These are phyloP conservation scores for Drosophila tristis DNA, from an alignment of 1,140 invertebrate genomes.

Conservation along the genomic window DNA sequence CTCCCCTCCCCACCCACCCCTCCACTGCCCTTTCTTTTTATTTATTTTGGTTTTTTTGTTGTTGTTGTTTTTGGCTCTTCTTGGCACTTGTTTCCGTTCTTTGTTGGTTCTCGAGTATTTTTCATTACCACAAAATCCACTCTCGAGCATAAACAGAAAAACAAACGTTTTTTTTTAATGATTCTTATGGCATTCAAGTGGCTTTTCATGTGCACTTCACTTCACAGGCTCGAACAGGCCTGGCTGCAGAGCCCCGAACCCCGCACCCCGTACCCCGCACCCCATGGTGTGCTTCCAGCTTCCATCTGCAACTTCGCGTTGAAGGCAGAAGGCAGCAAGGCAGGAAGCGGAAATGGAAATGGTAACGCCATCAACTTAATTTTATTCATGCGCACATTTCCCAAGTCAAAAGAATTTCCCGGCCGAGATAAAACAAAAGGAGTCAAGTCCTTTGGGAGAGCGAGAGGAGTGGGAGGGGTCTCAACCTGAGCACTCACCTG, in stretches of 20 bases:
- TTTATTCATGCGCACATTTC: slow-evolving; percentile 76
- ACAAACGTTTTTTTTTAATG: slow-evolving; percentile 73
- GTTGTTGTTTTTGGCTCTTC: slow-evolving; percentile 9
- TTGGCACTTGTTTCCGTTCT: slow-evolving; percentile 57
- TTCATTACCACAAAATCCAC: slow-evolving; percentile 78
- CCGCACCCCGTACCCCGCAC: too few relatives aligned
- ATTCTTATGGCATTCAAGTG: slow-evolving; percentile 81
- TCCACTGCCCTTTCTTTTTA: slow-evolving; percentile 20
- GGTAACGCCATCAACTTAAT: slow-evolving; percentile 76
- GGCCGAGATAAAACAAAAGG: slow-evolving; percentile 66
- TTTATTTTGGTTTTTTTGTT: slow-evolving; percentile 10
- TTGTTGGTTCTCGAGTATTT: slow-evolving; percentile 46
- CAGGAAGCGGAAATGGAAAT: slow-evolving; percentile 75
- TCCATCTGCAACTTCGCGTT: background rate
- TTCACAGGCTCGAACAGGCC: slow-evolving; percentile 21
- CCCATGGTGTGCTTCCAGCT: background rate
- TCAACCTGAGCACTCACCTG: background rate
- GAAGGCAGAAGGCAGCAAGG: slow-evolving; percentile 43
- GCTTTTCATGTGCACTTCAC: slow-evolving; percentile 78
- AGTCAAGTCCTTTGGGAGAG: slow-evolving; percentile 1
- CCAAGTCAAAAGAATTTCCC: slow-evolving; percentile 62
- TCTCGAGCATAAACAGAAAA: slow-evolving; percentile 53
- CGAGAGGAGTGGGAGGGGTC: background rate
- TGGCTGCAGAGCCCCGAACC: too few relatives aligned
- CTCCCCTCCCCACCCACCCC: slow-evolving; percentile 2